A percentile compares a stretch with the other conserved stretches of the same genome.
These are phyloP conservation scores for Acanthiza pusilla DNA, from an alignment of 2,797 vertebrate species.

Conservation along the genomic window DNA sequence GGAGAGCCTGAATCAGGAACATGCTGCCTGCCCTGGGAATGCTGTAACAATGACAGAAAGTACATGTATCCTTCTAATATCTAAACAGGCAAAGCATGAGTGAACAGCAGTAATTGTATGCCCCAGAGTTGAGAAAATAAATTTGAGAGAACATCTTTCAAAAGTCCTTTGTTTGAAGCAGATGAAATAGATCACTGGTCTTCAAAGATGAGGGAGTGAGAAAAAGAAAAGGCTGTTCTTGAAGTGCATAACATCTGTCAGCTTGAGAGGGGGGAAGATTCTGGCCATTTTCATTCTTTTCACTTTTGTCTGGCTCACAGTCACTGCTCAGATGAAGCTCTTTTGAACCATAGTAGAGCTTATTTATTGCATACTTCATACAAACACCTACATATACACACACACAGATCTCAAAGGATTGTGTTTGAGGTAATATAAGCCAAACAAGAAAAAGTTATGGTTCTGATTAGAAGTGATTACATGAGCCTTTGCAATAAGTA, in stretches of 20 bases:
- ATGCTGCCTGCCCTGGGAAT: background rate
- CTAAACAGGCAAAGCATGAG: background rate
- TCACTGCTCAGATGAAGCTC: background rate
- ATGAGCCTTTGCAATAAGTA: background rate
- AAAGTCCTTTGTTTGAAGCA: slow-evolving; percentile 4
- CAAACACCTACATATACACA: background rate
- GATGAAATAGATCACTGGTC: background rate
- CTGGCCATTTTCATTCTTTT: background rate
- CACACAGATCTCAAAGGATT: background rate
- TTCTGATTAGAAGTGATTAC: background rate
- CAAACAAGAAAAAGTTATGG: background rate
- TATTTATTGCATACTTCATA: background rate
- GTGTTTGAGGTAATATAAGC: background rate
- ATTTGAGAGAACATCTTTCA: background rate
- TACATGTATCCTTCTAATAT: background rate
- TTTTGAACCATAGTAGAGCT: background rate
- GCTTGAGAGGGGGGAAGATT: background rate
- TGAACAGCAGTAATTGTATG: slow-evolving; percentile 4
- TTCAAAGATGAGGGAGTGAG: background rate
- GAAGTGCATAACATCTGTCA: background rate
- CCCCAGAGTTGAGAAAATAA: background rate
- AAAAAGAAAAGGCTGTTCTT: background rate
- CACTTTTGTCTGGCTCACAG: background rate
- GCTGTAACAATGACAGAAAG: background rate
- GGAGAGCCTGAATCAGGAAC: accelerated